phyloP scores from a whole-genome alignment of 1,140 invertebrate species.

The Chelonus insularis region DNA sequence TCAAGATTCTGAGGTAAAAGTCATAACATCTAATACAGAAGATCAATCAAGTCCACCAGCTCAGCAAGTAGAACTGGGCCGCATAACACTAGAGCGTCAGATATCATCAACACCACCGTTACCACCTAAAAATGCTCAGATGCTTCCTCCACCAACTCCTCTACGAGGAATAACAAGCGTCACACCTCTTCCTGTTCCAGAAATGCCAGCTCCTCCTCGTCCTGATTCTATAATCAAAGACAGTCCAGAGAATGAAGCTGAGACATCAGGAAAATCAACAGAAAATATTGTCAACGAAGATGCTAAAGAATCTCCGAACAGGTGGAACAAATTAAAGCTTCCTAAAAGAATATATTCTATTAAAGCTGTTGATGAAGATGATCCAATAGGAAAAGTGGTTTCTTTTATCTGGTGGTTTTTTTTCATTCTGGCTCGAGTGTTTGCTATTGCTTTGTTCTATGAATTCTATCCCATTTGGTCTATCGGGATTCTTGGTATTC shows the following conservation, averaged over 20 bases:
- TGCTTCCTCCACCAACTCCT: constrained; percentile 52
- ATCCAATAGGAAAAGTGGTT: constrained; percentile 66
- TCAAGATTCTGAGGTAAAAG: too few species aligned
- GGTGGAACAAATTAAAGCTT: constrained; percentile 36
- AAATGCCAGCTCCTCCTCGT: constrained; percentile 53
- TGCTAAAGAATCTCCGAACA: not conserved
- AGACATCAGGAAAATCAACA: constrained; percentile 16
- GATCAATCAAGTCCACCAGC: constrained; percentile 12
- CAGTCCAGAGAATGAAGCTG: constrained; percentile 25
- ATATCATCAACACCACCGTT: constrained; percentile 53
- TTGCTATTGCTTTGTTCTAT: constrained; percentile 71
- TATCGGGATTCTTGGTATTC: constrained; percentile 61
- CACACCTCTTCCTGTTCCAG: constrained; percentile 48
- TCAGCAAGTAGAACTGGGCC: constrained; percentile 18
- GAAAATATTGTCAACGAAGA: constrained; percentile 20
- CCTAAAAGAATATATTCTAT: constrained; percentile 45
- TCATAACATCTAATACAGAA: too few species aligned
- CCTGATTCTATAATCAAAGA: constrained; percentile 48
- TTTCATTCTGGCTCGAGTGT: constrained; percentile 68
- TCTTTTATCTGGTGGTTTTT: constrained; percentile 73
- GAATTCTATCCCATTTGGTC: constrained; percentile 67
- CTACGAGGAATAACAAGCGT: constrained; percentile 52
- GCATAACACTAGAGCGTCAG: constrained; percentile 41
- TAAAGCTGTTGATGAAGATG: constrained; percentile 70
- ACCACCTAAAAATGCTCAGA: constrained; percentile 53